These are phyloP conservation scores for Clostera curtula DNA, from an alignment of 2,888 invertebrate species.

Conservation along the genomic window DNA sequence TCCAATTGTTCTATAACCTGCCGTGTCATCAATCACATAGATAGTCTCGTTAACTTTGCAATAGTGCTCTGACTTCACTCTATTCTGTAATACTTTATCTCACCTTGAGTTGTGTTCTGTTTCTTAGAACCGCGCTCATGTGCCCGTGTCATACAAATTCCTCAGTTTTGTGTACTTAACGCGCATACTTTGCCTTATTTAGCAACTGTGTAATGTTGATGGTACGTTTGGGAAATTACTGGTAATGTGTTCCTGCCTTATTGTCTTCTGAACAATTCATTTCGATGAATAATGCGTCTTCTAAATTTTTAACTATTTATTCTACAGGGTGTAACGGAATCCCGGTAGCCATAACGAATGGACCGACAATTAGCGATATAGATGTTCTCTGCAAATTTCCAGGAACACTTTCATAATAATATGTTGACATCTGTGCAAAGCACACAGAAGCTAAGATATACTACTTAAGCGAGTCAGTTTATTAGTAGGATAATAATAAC, in stretches of 20 bases:
- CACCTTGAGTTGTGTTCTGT: slow-evolving; percentile 35
- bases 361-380: no score
- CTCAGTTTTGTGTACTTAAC: slow-evolving; percentile 31
- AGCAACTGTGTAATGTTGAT: slow-evolving; percentile 11
- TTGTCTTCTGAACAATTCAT: background rate
- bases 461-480: no score
- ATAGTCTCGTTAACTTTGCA: slow-evolving; percentile 18
- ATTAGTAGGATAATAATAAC: no score
- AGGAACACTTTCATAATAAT: no score
- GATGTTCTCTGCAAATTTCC: no score
- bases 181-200: slow-evolving; percentile 16
- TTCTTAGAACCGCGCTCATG: slow-evolving; percentile 37
- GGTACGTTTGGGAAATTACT: background rate
- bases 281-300: no score
- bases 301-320: no score
- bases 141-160: slow-evolving; percentile 46
- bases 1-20: slow-evolving; percentile 1
- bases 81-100: slow-evolving; percentile 32
- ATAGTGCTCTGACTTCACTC: slow-evolving; percentile 21
- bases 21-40: slow-evolving; percentile 13
- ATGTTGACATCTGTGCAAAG: no score
- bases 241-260: background rate
- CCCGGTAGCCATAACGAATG: no score
- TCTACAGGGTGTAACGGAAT: no score
- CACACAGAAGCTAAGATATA: no score